Conservation (phyloP, 2,113 vertebrate genomes). For the Pelmatolapia mariae region DNA sequence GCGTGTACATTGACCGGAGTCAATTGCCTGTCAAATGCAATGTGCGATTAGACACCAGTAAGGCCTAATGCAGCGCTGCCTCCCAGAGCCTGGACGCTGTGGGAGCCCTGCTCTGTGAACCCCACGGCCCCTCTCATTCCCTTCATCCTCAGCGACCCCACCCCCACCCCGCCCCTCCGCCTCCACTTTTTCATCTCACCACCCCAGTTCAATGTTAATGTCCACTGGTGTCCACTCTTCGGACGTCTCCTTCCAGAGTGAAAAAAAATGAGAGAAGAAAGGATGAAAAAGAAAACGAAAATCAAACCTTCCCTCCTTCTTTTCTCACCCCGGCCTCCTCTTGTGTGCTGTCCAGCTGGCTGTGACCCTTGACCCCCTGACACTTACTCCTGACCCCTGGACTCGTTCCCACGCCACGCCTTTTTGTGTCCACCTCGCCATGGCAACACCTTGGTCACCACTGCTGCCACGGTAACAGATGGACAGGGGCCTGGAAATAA, state of each 20-base stretch:
- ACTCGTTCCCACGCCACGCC: constrained; percentile 79
- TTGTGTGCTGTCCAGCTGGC: constrained; percentile 79
- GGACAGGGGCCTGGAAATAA: constrained; percentile 74
- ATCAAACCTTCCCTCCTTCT: constrained; percentile 59
- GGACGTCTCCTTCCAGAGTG: constrained; percentile 31
- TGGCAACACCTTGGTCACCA: constrained; percentile 71
- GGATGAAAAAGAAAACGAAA: constrained; percentile 26
- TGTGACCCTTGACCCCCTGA: constrained; percentile 71
- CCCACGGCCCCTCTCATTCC: neutral
- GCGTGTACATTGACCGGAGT: constrained; percentile 60
- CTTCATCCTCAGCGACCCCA: neutral
- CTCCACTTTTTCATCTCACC: constrained; percentile 39
- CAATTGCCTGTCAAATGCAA: constrained; percentile 74
- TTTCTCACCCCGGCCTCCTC: constrained; percentile 76
- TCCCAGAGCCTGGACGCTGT: constrained; percentile 23
- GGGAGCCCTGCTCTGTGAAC: constrained; percentile 37
- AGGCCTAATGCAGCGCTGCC: constrained; percentile 29
- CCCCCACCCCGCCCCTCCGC: neutral
- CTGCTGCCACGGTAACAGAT: constrained; percentile 80
- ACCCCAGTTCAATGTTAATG: constrained; percentile 76
- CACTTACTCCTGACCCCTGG: constrained; percentile 77
- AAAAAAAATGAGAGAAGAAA: constrained; percentile 44
- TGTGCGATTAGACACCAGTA: constrained; percentile 56
- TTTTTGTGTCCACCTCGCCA: constrained; percentile 73
- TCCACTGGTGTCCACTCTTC: constrained; percentile 66